Conservation (phyloP, 2,888 invertebrate species). For the Timema cristinae region DNA sequence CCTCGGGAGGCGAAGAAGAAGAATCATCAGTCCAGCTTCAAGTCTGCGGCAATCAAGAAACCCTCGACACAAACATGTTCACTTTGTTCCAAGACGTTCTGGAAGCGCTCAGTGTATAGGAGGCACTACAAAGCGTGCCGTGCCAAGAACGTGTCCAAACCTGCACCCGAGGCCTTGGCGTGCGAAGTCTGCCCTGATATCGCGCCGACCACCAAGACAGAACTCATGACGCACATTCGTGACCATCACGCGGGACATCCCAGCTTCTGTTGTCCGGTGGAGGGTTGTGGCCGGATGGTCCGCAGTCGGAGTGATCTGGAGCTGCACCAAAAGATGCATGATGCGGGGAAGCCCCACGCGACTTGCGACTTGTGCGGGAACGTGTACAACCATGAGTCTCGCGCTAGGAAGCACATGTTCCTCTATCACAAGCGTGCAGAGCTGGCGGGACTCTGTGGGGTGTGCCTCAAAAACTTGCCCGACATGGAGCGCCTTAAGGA, state of each 20-base stretch:
- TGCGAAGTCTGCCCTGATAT: slow-evolving; percentile 51
- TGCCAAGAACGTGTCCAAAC: slow-evolving; percentile 51
- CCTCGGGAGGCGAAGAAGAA: slow-evolving; percentile 1
- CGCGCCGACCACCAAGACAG: slow-evolving; percentile 53
- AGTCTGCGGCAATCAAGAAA: background rate
- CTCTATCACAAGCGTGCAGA: slow-evolving; percentile 50
- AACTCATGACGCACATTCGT: slow-evolving; percentile 55
- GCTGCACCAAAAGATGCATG: slow-evolving; percentile 24
- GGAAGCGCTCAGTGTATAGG: slow-evolving; percentile 52
- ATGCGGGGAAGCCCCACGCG: slow-evolving; percentile 17
- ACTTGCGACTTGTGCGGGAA: slow-evolving; percentile 28
- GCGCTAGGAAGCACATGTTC: slow-evolving; percentile 24
- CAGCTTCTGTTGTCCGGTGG: slow-evolving; percentile 18
- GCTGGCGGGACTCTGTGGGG: slow-evolving; percentile 53
- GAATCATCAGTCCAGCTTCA: background rate
- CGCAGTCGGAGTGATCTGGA: slow-evolving; percentile 24
- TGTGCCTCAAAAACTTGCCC: slow-evolving; percentile 54
- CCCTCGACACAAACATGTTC: slow-evolving; percentile 12
- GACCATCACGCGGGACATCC: slow-evolving; percentile 19
- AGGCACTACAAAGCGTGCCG: slow-evolving; percentile 58
- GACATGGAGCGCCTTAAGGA: slow-evolving; percentile 53
- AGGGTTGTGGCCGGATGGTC: slow-evolving; percentile 16
- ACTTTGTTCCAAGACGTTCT: slow-evolving; percentile 22
- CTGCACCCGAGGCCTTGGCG: slow-evolving; percentile 52
- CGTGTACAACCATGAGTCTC: slow-evolving; percentile 18